phyloP scores from a whole-genome alignment of 2,797 vertebrate genomes.

The Nyctalus aviator region DNA sequence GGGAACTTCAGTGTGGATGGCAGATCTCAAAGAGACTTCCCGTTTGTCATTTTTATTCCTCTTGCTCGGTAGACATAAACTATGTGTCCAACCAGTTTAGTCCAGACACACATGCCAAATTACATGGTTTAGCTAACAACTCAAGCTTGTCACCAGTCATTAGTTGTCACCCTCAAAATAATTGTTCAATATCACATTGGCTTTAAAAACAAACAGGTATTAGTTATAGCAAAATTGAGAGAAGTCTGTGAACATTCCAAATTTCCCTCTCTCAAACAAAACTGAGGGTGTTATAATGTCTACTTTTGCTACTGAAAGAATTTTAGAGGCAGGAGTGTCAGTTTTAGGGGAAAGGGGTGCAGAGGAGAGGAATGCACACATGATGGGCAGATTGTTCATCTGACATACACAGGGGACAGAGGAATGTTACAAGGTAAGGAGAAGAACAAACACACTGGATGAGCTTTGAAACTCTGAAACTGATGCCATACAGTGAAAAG shows the following conservation, averaged over 20 bases:
- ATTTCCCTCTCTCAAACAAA: background rate
- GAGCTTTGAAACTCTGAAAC: no score
- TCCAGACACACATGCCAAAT: constrained; percentile 88
- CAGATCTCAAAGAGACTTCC: constrained; percentile 73
- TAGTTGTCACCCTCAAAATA: constrained; percentile 88
- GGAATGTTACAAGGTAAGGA: no score
- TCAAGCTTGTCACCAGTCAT: constrained; percentile 89
- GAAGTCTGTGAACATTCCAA: constrained; percentile 9
- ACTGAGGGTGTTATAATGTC: background rate
- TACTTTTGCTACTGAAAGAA: background rate
- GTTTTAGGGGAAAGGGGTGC: no score
- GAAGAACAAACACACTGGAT: no score
- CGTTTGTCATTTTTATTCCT: constrained; percentile 80
- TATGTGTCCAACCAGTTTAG: constrained; percentile 89
- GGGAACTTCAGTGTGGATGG: constrained; percentile 57
- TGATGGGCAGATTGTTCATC: no score
- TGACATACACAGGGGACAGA: no score
- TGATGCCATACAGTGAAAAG: no score
- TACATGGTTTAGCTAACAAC: constrained; percentile 89
- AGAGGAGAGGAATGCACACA: no score
- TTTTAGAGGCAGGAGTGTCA: no score
- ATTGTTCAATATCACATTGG: constrained; percentile 10
- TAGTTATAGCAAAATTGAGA: constrained; percentile 51
- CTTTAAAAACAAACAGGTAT: constrained; percentile 71
- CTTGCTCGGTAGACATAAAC: constrained; percentile 85